Evolutionary conservation across 2,113 vertebrate genomes (phyloP), one percentile per base, ranked within the genome.

Genomic region (Gymnorhina tibicen): DNA sequence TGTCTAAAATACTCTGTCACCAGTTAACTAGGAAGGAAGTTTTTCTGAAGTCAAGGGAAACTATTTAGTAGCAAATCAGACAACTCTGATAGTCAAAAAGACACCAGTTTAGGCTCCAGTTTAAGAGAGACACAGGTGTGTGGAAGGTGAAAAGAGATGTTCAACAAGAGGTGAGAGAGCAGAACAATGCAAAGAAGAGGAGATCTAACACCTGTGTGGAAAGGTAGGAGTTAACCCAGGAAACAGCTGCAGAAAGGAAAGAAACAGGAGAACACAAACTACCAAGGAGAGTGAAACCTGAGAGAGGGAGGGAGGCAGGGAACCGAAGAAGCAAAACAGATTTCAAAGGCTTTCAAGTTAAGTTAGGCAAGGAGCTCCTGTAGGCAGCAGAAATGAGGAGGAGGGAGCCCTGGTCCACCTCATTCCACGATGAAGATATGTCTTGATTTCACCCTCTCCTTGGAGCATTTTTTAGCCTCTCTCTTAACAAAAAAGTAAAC

Each of bases 181-280:
- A 74, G 55, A 89, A 82, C 46, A 85, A 33, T 5, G 14, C 13
- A 75, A 85, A 46, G 62, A 37, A 81, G 16, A 6, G 8, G 41
- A 88, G 20, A 28, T 49, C 49, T 62, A 13, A 37, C 69, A 88
- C 58, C 47, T 24, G 7, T 52, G 55, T 32, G 33, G 89, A 53
- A 84, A 81, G 22, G 86, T 2, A 91, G 22, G 76, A 78, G 91
- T 96, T 95, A 97, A 96, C 6, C 33, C 39, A 77, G 56, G 42
- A 91, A 96, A 80, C 67, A 77, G 80, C 50, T 78, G 55, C 52
- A 80, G 63, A 73, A 53, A 53, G 60, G 35, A 62, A 81, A 88
- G 84, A 89, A 89, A 91, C 23, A 77, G 32, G 72, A 95, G 83
- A 91, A 95, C 24, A 87, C 32, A 66, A 92, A 59, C 68, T 55